A percentile compares a stretch with the other conserved stretches of the same genome.
phyloP scores from a whole-genome alignment of 2,797 vertebrate species.

The Anolis apletophallus region DNA sequence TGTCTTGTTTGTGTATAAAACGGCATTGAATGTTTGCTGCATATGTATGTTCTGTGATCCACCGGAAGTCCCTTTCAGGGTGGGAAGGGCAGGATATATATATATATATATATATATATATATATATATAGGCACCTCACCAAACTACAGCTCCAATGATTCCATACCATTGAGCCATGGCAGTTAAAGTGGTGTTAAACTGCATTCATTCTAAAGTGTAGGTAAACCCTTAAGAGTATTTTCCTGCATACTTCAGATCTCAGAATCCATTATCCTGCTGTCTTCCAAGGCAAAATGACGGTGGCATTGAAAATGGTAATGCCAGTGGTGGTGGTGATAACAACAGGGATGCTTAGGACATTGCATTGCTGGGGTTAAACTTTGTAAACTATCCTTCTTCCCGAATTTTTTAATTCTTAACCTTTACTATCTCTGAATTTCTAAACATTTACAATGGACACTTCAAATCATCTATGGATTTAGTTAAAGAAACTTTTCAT shows the following conservation, averaged over 20 bases:
- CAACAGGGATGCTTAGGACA: background rate
- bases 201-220: too few relatives aligned
- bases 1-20: too few relatives aligned
- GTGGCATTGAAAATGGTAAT: background rate
- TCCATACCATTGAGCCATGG: too few relatives aligned
- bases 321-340: too few relatives aligned
- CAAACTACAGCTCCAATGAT: too few relatives aligned
- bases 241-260: constrained; percentile 29
- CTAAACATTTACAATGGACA: constrained; percentile 2
- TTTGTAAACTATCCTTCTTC: background rate
- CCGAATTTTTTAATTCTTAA: background rate
- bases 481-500: constrained; percentile 66
- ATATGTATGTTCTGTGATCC: too few relatives aligned
- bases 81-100: too few relatives aligned
- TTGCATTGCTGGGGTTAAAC: background rate
- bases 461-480: constrained; percentile 37
- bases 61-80: too few relatives aligned
- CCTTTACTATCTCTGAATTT: background rate
- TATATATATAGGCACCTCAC: too few relatives aligned
- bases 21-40: too few relatives aligned
- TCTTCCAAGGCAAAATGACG: constrained; percentile 15
- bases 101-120: too few relatives aligned
- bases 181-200: too few relatives aligned
- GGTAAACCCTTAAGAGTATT: background rate
- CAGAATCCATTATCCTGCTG: constrained; percentile 38